These are phyloP conservation scores for Gandaritis pyraliata DNA, from an alignment of 2,888 invertebrate genomes.

Conservation along the genomic window DNA sequence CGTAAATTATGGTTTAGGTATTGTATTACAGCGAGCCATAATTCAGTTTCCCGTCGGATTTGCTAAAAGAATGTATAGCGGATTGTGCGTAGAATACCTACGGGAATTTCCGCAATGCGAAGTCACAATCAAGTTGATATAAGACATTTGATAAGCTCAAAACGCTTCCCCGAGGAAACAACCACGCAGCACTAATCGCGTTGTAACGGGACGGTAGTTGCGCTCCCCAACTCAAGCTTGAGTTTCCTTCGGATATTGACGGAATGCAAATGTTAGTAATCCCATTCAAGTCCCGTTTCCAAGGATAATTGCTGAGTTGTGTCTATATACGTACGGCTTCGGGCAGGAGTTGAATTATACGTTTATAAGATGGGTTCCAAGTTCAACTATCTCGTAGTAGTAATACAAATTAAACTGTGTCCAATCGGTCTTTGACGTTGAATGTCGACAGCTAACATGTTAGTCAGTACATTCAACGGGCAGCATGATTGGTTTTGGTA, in stretches of 20 bases:
- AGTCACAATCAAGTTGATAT: slow-evolving; percentile 45
- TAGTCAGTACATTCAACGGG: slow-evolving; percentile 29
- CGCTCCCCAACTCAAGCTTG: slow-evolving; percentile 47
- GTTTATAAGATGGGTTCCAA: slow-evolving; percentile 20
- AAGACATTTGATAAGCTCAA: slow-evolving; percentile 51
- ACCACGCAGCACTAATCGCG: slow-evolving; percentile 59
- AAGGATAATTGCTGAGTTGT: slow-evolving; percentile 37
- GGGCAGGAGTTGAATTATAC: slow-evolving; percentile 20
- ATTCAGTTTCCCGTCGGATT: neutral
- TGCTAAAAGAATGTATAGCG: neutral
- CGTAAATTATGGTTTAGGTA: slow-evolving; percentile 20
- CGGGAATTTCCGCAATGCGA: slow-evolving; percentile 37
- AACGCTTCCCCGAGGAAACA: slow-evolving; percentile 50
- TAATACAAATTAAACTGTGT: slow-evolving; percentile 34
- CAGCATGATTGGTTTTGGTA: slow-evolving; percentile 38
- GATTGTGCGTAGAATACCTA: slow-evolving; percentile 7
- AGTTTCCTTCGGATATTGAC: slow-evolving; percentile 57
- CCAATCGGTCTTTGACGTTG: slow-evolving; percentile 34
- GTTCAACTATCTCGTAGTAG: slow-evolving; percentile 27
- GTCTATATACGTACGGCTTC: slow-evolving; percentile 9
- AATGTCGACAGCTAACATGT: slow-evolving; percentile 17
- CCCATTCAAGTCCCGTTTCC: slow-evolving; percentile 45
- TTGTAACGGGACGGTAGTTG: slow-evolving; percentile 58
- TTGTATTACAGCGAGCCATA: slow-evolving; percentile 18
- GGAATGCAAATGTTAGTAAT: slow-evolving; percentile 67